Evolutionary conservation across 1,140 invertebrate genomes (phyloP).

Genomic region (Orussus abietinus): DNA sequence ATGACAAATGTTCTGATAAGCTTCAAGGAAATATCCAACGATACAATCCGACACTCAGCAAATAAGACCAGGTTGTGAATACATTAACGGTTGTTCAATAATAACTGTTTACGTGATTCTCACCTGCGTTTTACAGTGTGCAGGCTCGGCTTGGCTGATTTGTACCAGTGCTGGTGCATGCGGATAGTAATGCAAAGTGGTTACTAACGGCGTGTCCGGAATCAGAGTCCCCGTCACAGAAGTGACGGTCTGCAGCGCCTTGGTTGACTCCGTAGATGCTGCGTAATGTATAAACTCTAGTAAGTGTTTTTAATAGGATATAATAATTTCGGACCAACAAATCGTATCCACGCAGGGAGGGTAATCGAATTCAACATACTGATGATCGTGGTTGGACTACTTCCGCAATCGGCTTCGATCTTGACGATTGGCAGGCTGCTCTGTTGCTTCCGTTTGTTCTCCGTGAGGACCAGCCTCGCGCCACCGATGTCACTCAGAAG

Average conservation of each 20-base stretch:
- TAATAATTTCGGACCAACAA: not conserved
- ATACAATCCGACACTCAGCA: too few relatives aligned
- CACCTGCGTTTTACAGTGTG: constrained; percentile 48
- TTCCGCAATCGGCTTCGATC: constrained; percentile 60
- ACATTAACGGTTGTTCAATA: too few relatives aligned
- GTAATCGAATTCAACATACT: constrained; percentile 22
- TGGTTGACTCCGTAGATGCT: constrained; percentile 55
- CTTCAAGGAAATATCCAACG: too few relatives aligned
- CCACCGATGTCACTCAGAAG: constrained; percentile 59
- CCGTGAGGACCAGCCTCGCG: constrained; percentile 44
- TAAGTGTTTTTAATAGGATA: not conserved
- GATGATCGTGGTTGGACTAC: constrained; percentile 45
- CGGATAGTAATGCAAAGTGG: constrained; percentile 47
- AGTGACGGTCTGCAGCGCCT: constrained; percentile 58
- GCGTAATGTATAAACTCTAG: constrained; percentile 4
- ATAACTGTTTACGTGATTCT: too few relatives aligned
- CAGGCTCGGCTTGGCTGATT: constrained; percentile 52
- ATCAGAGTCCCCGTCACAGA: constrained; percentile 52
- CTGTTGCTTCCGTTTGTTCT: constrained; percentile 61
- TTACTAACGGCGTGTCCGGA: constrained; percentile 42
- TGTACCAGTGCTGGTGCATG: constrained; percentile 46
- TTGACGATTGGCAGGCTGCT: constrained; percentile 63
- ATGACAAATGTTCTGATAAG: too few relatives aligned
- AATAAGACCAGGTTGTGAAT: too few relatives aligned
- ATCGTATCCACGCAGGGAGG: not conserved